A percentile compares a stretch with the other conserved stretches of the same genome.
phyloP scores from a whole-genome alignment of 2,113 vertebrate species.

The Spea multiplicata region DNA sequence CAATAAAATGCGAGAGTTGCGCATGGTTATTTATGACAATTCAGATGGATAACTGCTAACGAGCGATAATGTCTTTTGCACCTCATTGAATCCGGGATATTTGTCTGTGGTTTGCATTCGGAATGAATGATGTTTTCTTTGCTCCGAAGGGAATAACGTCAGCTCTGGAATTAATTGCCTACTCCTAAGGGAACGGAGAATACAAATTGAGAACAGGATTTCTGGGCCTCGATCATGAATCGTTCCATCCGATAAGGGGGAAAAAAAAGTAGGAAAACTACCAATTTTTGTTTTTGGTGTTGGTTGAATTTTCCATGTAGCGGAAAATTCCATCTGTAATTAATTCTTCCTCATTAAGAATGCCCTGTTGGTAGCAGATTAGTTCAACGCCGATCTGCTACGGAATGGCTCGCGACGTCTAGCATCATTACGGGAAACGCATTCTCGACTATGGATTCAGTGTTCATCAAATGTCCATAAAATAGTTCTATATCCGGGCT shows the following conservation, averaged over 20 bases:
- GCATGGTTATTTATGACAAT: slow-evolving; percentile 22
- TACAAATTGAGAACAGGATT: slow-evolving; percentile 9
- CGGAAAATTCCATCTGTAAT: no score
- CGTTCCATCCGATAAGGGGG: not conserved
- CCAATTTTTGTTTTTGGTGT: no score
- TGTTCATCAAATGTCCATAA: no score
- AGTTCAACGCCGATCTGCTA: no score
- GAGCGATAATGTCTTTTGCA: slow-evolving; percentile 36
- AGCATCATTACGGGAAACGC: no score
- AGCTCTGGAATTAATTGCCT: slow-evolving; percentile 13
- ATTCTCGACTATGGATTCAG: no score
- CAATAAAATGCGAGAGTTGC: slow-evolving; percentile 23
- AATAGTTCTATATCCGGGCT: no score
- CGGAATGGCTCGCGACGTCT: no score
- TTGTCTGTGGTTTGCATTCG: slow-evolving; percentile 19
- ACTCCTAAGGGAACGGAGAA: slow-evolving; percentile 3
- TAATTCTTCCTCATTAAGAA: no score
- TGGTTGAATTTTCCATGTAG: no score
- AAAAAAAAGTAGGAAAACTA: no score
- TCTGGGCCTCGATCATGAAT: not conserved
- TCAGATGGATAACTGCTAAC: slow-evolving; percentile 32
- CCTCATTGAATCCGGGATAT: slow-evolving; percentile 18
- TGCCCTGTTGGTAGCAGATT: no score
- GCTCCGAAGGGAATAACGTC: not conserved
- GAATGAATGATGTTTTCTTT: not conserved